Evolutionary conservation across 2,113 vertebrate genomes (phyloP).

Genomic region (Cebus imitator): DNA sequence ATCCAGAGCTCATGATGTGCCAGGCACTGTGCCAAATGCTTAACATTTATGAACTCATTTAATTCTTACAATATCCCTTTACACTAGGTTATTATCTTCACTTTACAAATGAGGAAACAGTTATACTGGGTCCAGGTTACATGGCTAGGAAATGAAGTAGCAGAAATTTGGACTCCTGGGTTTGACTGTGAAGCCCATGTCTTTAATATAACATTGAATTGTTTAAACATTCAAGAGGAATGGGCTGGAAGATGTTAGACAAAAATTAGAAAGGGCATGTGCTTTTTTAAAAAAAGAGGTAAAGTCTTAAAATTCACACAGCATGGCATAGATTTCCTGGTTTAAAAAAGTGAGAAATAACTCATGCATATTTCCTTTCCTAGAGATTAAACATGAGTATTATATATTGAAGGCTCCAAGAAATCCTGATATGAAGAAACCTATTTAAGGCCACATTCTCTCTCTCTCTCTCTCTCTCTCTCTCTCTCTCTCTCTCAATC

Average conservation of each 20-base stretch:
- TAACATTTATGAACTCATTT: conserved; percentile 48
- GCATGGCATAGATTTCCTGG: not conserved
- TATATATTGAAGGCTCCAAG: not conserved
- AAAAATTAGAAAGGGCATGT: not conserved
- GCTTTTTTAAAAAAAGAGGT: not conserved
- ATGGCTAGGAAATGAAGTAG: not conserved
- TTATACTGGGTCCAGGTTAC: not conserved
- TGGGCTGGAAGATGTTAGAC: not conserved
- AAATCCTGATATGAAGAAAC: not conserved
- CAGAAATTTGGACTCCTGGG: not conserved
- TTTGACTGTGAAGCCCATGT: not conserved
- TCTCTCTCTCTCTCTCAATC: too few species aligned
- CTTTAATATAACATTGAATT: not conserved
- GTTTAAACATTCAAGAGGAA: not conserved
- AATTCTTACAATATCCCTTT: conserved; percentile 4
- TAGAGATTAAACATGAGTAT: conserved; percentile 6
- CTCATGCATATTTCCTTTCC: not conserved
- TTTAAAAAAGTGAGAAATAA: not conserved
- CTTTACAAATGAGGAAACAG: conserved; percentile 38
- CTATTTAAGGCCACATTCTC: not conserved
- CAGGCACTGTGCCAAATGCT: not conserved
- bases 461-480: too few species aligned
- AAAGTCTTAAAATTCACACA: not conserved
- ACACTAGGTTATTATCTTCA: conserved; percentile 4
- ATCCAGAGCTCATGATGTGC: conserved; percentile 41